These are phyloP conservation scores for Tenthredo distinguenda DNA, from an alignment of 2,888 invertebrate species.

Conservation along the genomic window DNA sequence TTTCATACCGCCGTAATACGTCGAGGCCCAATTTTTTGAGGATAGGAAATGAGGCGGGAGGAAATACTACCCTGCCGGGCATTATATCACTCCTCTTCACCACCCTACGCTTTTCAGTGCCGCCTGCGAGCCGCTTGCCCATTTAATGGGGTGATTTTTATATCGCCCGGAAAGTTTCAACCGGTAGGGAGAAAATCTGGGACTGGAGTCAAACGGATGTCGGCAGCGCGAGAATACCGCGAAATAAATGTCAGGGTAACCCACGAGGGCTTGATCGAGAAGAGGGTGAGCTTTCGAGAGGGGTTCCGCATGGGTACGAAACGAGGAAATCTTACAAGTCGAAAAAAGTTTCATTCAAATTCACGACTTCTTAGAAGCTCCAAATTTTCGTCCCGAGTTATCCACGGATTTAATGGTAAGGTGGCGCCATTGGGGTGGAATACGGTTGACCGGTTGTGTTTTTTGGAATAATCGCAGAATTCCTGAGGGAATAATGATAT, in stretches of 20 bases:
- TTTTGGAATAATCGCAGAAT: neutral
- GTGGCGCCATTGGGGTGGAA: neutral
- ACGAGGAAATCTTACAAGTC: neutral
- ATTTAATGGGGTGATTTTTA: conserved; percentile 49
- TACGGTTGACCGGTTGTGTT: neutral
- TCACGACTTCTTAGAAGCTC: neutral
- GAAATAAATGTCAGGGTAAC: conserved; percentile 37
- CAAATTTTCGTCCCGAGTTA: neutral
- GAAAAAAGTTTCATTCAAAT: neutral
- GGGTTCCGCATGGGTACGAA: neutral
- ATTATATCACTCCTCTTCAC: conserved; percentile 39
- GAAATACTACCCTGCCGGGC: conserved; percentile 7
- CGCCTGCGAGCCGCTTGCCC: conserved; percentile 5
- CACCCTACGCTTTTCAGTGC: neutral
- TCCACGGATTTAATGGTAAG: neutral
- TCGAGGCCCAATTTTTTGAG: neutral
- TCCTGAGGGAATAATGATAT: neutral
- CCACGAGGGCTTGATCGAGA: neutral
- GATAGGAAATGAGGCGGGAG: neutral
- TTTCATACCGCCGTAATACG: conserved; percentile 4
- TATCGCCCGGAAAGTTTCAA: conserved; percentile 31
- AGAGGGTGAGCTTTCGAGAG: neutral
- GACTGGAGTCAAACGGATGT: conserved; percentile 33
- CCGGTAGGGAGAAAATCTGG: neutral
- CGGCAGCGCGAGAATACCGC: conserved; percentile 36